phyloP scores from a whole-genome alignment of 2,888 invertebrate genomes.

The Hydriomena furcata region DNA sequence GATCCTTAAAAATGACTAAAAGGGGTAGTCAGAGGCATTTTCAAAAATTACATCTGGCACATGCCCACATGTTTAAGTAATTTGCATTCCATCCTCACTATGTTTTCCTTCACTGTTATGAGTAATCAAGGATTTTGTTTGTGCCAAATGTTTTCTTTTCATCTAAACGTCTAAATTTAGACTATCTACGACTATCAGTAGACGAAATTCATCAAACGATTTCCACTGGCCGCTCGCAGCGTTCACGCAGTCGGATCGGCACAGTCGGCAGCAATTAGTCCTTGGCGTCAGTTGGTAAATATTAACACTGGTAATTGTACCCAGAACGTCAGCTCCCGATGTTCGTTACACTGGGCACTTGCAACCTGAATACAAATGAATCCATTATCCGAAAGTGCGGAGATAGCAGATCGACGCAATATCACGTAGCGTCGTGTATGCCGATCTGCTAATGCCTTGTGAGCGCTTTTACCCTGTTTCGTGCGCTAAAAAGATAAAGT shows the following conservation, averaged over 20 bases:
- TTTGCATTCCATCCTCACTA: too few species aligned
- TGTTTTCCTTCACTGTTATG: too few species aligned
- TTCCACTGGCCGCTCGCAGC: slow-evolving; percentile 12
- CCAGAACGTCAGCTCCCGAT: slow-evolving; percentile 75
- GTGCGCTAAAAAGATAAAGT: slow-evolving; percentile 28
- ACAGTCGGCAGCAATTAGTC: slow-evolving; percentile 71
- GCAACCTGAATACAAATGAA: slow-evolving; percentile 81
- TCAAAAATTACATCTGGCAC: too few species aligned
- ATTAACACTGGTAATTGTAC: slow-evolving; percentile 82
- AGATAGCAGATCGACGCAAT: slow-evolving; percentile 68
- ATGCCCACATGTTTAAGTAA: too few species aligned
- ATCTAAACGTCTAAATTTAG: background rate
- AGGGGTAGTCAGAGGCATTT: too few species aligned
- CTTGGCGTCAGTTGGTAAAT: slow-evolving; percentile 79
- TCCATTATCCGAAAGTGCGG: slow-evolving; percentile 75
- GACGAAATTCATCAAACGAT: slow-evolving; percentile 16
- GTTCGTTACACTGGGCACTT: slow-evolving; percentile 78
- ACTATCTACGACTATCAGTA: background rate
- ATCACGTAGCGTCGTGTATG: slow-evolving; percentile 62
- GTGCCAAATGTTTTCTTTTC: background rate
- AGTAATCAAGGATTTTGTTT: too few species aligned
- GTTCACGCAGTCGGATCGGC: slow-evolving; percentile 44
- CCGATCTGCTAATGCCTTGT: slow-evolving; percentile 50
- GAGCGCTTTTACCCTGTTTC: slow-evolving; percentile 32
- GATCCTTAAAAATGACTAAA: too few species aligned